phyloP scores from a whole-genome alignment of 2,113 vertebrate species.

The Epinephelus fuscoguttatus region DNA sequence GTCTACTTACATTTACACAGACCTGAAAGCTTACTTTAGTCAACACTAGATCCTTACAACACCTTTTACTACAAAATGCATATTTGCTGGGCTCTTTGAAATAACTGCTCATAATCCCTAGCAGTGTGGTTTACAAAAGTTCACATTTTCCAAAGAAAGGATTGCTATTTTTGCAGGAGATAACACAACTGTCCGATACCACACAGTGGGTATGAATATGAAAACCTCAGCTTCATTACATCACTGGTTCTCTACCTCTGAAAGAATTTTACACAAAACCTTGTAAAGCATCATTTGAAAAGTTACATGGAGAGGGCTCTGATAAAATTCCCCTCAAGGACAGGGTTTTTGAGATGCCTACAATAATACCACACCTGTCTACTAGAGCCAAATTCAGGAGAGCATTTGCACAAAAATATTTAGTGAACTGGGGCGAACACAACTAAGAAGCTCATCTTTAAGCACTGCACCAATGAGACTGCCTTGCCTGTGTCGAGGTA shows the following conservation, averaged over 20 bases:
- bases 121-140: background rate
- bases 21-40: background rate
- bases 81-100: background rate
- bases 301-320: background rate
- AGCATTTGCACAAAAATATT: background rate
- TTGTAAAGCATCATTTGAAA: background rate
- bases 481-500: slow-evolving; percentile 91
- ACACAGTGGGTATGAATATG: background rate
- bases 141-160: background rate
- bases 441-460: background rate
- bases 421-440: background rate
- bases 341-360: background rate
- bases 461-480: background rate
- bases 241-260: background rate
- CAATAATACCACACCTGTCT: background rate
- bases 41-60: background rate
- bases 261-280: background rate
- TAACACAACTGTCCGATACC: background rate
- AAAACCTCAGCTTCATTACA: background rate
- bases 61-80: background rate
- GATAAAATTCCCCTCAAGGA: background rate
- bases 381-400: background rate
- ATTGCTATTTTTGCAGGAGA: background rate
- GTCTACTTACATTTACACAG: background rate
- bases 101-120: background rate